Percentiles rank a stretch among this genome's conserved stretches.
phyloP scores from a whole-genome alignment of 2,797 vertebrate species.

The Nyctalus aviator region DNA sequence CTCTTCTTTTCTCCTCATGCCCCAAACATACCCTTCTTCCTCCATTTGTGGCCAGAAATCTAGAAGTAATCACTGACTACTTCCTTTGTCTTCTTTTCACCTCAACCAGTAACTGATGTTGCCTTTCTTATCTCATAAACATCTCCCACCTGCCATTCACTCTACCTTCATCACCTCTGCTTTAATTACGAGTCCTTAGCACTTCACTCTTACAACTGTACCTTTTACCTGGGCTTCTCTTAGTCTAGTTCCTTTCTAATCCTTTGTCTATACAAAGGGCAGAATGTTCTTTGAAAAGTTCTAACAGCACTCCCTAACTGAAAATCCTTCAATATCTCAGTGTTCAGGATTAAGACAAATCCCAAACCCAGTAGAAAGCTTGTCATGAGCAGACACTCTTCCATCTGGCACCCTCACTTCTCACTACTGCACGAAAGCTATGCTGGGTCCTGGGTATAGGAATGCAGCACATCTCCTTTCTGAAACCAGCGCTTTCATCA shows the following conservation, averaged over 20 bases:
- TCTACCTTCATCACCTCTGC: neutral
- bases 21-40: neutral
- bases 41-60: neutral
- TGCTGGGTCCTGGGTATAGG: neutral
- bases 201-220: neutral
- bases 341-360: neutral
- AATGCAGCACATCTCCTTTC: neutral
- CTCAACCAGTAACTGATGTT: neutral
- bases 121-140: neutral
- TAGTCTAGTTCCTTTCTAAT: neutral
- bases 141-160: neutral
- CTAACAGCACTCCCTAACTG: too few relatives aligned
- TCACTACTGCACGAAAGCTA: neutral
- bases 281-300: neutral
- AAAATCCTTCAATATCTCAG: neutral
- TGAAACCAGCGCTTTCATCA: neutral
- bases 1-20: neutral
- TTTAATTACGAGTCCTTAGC: neutral
- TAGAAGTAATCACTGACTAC: neutral
- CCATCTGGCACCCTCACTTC: too few relatives aligned
- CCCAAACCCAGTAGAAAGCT: neutral
- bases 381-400: neutral
- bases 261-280: neutral
- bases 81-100: neutral
- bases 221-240: neutral